Conservation (phyloP, 2,797 vertebrate genomes). For the Halcyon smyrnensis region DNA sequence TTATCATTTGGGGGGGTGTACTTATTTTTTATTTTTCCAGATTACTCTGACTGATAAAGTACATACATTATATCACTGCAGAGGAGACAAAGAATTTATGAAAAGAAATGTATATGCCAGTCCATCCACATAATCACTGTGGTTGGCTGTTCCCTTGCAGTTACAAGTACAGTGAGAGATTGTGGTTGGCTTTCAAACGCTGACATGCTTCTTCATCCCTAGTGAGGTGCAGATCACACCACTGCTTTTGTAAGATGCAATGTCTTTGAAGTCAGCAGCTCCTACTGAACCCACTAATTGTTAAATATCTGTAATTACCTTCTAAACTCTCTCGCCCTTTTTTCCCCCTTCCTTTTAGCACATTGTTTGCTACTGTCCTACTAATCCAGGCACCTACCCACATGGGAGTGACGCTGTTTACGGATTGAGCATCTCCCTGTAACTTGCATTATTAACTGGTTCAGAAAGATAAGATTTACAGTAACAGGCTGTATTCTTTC, state of each 20-base stretch:
- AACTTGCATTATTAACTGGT: background rate
- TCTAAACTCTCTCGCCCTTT: background rate
- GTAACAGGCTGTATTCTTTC: background rate
- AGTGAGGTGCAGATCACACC: background rate
- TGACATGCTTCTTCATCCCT: background rate
- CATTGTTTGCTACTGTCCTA: background rate
- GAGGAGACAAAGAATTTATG: background rate
- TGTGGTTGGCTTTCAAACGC: background rate
- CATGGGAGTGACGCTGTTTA: background rate
- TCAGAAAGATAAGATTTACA: background rate
- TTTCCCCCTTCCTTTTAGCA: background rate
- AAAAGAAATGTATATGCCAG: background rate
- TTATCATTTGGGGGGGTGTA: background rate
- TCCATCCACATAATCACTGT: background rate
- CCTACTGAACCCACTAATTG: background rate
- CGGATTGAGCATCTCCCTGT: background rate
- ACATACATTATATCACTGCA: background rate
- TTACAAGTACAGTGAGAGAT: background rate
- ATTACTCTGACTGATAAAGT: background rate
- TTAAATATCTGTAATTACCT: background rate
- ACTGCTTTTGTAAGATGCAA: background rate
- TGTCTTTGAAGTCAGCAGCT: background rate
- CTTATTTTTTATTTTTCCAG: background rate
- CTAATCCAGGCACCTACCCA: background rate
- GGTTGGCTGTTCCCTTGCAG: background rate